Evolutionary conservation across 2,888 invertebrate species (phyloP), one percentile per base, ranked within the genome.

Genomic region (Galerucella calmariensis): DNA sequence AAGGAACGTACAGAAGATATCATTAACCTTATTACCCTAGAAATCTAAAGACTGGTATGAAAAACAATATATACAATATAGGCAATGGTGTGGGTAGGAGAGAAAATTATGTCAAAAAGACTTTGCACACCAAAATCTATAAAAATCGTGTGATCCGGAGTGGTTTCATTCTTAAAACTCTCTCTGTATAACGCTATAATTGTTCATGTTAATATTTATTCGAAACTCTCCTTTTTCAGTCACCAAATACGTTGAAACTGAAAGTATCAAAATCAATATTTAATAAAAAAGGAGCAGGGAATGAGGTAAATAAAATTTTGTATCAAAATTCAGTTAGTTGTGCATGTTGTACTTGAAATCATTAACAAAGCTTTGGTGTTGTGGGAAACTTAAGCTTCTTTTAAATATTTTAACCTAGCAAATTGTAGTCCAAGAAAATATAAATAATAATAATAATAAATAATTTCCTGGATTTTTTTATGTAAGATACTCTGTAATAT

Each of bases 251-350:
- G 35, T 51, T 72, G 72, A 72, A 72, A 72, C 35, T 72, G 72
- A 72, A 72, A 72, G 56, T 72, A 59, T 72, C 72, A 72, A 66
- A 72, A 48, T 66, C 72, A 41, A 72, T 72, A 72, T 72, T 72
- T 72, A 72, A 72, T 67, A 72, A 72, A 65, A 65, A 65, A 72
- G 72, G 72, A 72, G 44, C 66, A 66, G 27, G 16, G 56, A 72
- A 24, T 59, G 72, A 72, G 72, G 72, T 72, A 72, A 72, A 66
- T 72, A 59, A 46, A 59, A 66, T 53, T 46, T 14, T 56, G 12
- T 20, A 10, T 65, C 16, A 46, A 20, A 16, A 44, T 65, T 63
- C 27, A 61, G 56, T 56, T 56, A 61, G 61, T 63, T 65, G 63
- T 65, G 63, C 63, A 65, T 65, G 63, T 65, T 46, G n/a, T 16